phyloP scores from a whole-genome alignment of 2,888 invertebrate genomes.

The Cataglyphis albicans region DNA sequence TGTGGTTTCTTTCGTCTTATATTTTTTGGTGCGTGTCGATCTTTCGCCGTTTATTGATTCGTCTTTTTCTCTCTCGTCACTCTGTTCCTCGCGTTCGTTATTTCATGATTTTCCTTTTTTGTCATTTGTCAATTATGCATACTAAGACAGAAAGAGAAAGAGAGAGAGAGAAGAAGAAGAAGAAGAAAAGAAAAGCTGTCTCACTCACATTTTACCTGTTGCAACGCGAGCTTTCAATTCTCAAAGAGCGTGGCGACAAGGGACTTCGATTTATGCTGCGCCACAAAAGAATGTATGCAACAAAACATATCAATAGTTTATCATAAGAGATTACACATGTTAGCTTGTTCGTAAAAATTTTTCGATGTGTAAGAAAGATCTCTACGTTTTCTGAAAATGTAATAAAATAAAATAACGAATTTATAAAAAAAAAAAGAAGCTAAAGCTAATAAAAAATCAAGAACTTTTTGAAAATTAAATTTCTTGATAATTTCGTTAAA shows the following conservation, averaged over 20 bases:
- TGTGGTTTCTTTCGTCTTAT: constrained; percentile 5
- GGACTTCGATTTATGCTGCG: neutral
- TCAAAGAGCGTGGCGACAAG: constrained; percentile 45
- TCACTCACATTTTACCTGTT: constrained; percentile 71
- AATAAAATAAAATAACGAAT: neutral
- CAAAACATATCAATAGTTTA: neutral
- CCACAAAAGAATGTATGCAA: neutral
- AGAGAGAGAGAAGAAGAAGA: neutral
- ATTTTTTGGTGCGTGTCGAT: constrained; percentile 28
- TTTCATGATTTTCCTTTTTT: constrained; percentile 12
- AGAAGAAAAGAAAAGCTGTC: constrained; percentile 44
- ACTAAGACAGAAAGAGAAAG: constrained; percentile 25
- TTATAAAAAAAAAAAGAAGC: neutral
- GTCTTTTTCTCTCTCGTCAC: neutral
- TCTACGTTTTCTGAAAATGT: too few species aligned
- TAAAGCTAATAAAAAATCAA: neutral
- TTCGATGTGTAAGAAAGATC: neutral
- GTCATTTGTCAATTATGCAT: constrained; percentile 69
- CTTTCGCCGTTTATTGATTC: constrained; percentile 60
- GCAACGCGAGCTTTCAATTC: constrained; percentile 59
- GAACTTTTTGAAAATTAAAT: neutral
- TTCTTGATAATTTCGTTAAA: neutral
- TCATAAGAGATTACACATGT: neutral
- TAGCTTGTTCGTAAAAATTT: neutral
- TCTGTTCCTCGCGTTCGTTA: neutral